phyloP scores from a whole-genome alignment of 2,113 vertebrate genomes.

The Gymnocephalus cernua region DNA sequence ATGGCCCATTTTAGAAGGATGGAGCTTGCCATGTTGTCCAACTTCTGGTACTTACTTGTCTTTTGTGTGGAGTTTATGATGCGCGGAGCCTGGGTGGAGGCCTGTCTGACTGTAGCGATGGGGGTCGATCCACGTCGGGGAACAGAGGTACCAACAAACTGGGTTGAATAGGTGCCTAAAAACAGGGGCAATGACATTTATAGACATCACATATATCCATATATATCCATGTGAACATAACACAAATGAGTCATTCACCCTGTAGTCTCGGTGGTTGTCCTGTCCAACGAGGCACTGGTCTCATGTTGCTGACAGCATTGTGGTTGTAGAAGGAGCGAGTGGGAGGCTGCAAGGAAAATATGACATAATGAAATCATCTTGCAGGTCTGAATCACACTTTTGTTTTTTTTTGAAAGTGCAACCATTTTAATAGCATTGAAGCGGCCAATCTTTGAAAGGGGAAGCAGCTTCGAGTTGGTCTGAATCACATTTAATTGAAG shows the following conservation, averaged over 20 bases:
- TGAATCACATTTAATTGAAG: not conserved
- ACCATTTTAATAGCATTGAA: no score
- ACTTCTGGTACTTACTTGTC: constrained; percentile 85
- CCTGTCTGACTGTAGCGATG: constrained; percentile 89
- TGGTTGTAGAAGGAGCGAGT: constrained; percentile 87
- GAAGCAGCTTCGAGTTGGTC: no score
- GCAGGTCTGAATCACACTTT: not conserved
- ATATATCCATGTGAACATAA: not conserved
- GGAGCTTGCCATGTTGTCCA: accelerated
- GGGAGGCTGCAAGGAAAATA: constrained; percentile 81
- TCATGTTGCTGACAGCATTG: constrained; percentile 81
- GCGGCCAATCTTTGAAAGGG: no score
- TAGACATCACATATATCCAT: not conserved
- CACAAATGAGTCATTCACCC: constrained; percentile 79
- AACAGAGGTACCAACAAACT: constrained; percentile 74
- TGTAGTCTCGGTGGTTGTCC: constrained; percentile 86
- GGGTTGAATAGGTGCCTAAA: constrained; percentile 80
- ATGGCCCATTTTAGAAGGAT: not conserved
- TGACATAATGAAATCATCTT: not conserved
- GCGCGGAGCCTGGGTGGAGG: constrained; percentile 89
- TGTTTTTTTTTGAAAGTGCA: no score
- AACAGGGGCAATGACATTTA: constrained; percentile 14
- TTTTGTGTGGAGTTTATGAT: constrained; percentile 84
- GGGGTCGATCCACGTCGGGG: constrained; percentile 83
- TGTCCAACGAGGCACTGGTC: constrained; percentile 87